Evolutionary conservation across 2,113 vertebrate species (phyloP).

Genomic region (Ptyas mucosa): DNA sequence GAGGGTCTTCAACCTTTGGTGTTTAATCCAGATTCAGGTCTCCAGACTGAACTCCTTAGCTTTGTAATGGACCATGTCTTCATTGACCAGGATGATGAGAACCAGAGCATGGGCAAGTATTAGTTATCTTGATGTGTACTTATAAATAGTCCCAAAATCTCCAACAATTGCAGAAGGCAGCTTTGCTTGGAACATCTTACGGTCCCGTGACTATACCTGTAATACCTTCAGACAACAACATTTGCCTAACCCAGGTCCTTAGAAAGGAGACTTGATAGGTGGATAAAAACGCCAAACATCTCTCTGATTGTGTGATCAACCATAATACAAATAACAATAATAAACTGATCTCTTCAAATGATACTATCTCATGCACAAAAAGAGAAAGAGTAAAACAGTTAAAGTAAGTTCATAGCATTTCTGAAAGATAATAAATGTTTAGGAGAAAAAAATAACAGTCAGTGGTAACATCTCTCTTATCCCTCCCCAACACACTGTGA

Average conservation of each 20-base stretch:
- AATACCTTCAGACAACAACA: neutral
- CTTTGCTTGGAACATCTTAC: neutral
- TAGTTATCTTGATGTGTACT: slow-evolving; percentile 28
- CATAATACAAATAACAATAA: neutral
- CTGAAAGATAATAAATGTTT: neutral
- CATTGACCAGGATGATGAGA: slow-evolving; percentile 98
- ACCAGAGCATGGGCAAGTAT: slow-evolving; percentile 95
- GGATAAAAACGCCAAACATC: neutral
- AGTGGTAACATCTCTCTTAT: neutral
- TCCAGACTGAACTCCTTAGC: slow-evolving; percentile 94
- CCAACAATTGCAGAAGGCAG: neutral
- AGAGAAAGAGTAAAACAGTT: neutral
- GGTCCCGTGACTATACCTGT: neutral
- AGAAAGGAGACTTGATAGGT: neutral
- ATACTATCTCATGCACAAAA: neutral
- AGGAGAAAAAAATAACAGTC: neutral
- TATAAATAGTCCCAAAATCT: neutral
- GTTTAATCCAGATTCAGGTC: slow-evolving; percentile 91
- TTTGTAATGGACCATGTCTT: slow-evolving; percentile 99
- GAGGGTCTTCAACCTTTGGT: slow-evolving; percentile 93
- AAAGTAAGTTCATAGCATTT: neutral
- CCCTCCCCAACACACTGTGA: neutral
- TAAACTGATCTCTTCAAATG: neutral
- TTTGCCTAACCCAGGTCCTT: neutral
- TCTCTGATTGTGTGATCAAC: neutral